phyloP scores from a whole-genome alignment of 2,797 vertebrate genomes.

The Taenioides sp. region DNA sequence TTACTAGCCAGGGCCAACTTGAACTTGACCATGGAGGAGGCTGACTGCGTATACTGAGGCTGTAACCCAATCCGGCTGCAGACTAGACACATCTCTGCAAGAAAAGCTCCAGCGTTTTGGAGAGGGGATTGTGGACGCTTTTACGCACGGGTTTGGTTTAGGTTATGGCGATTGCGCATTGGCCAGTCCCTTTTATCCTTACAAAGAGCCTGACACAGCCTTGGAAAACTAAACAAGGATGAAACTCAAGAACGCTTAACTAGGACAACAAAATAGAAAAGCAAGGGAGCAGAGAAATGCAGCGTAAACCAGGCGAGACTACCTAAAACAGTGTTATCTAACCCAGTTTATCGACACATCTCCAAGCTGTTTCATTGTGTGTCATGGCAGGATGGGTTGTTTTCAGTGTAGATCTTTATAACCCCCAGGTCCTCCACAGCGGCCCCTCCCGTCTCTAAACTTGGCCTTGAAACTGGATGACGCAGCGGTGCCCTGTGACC shows the following conservation, averaged over 20 bases:
- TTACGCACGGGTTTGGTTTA: slow-evolving; percentile 25
- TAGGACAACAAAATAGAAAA: not conserved
- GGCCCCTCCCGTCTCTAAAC: slow-evolving; percentile 73
- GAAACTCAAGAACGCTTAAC: not conserved
- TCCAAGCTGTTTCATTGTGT: too few species aligned
- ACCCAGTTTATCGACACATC: not conserved
- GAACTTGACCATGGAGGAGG: slow-evolving; percentile 81
- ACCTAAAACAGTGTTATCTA: not conserved
- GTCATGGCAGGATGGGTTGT: not conserved
- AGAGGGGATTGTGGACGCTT: slow-evolving; percentile 4
- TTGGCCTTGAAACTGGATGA: slow-evolving; percentile 91
- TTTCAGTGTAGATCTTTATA: not conserved
- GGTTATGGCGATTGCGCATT: not conserved
- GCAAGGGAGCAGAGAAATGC: not conserved
- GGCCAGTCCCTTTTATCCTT: slow-evolving; percentile 72
- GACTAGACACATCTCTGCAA: slow-evolving; percentile 27
- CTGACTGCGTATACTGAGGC: slow-evolving; percentile 30
- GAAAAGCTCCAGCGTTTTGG: not conserved
- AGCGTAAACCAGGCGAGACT: not conserved
- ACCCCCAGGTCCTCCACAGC: slow-evolving; percentile 5
- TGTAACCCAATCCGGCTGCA: slow-evolving; percentile 52
- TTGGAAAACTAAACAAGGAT: slow-evolving; percentile 48
- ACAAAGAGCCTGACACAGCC: slow-evolving; percentile 75
- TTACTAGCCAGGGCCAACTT: slow-evolving; percentile 76
- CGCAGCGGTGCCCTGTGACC: slow-evolving; percentile 65